Base-by-base conservation (phyloP, 2,797 vertebrate genomes). In the Bradypodion ventrale region DNA sequence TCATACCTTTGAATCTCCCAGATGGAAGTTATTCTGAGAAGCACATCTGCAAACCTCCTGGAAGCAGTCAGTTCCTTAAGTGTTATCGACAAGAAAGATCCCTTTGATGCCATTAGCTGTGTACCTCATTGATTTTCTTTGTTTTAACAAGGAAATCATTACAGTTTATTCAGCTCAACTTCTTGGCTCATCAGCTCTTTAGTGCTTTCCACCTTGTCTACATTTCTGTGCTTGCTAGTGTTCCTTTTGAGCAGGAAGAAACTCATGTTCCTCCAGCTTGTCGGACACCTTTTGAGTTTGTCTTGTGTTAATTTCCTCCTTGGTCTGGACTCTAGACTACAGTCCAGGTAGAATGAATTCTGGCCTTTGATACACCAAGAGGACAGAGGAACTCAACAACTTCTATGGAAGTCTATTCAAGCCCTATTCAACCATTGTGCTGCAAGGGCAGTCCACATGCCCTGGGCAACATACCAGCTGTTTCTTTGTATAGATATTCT, bases 81-180 rank as follows among this genome's bases (percentile, higher is more conserved):
- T 96, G 94, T 95, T 95, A 93, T 89, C 3, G 85, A 94, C 92
- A 93, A 19, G 92, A 84, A 88, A 77, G 23, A 92, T 65, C 65
- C 78, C 93, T 84, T 88, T 10, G 83, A 32, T 92, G 90, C 89
- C 92, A 91, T 93, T 90, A 94, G 88, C 89, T 0, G 1, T 68
- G 88, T 77, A 60, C 73, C 44, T 8, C 88, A 94, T 94, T 81
- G 94, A 94, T 95, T 94, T 94, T 90, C 87, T 78, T 77, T 83
- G 86, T 85, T 92, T 90, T 81, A 93, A 94, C 88, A 92, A 91
- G 91, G 37, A 94, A 73, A 84, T 93, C 90, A 60, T 23, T 0
- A 0, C 52, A 77, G 89, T 91, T 91, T 89, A 87, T 91, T 87
- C 85, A 89, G 85, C 82, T 84, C 29, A 0, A 3, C 85, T 87